Percentiles rank a stretch among this genome's conserved stretches.
Evolutionary conservation across 2,797 vertebrate species (phyloP).

Genomic region (Poeciliopsis turneri): DNA sequence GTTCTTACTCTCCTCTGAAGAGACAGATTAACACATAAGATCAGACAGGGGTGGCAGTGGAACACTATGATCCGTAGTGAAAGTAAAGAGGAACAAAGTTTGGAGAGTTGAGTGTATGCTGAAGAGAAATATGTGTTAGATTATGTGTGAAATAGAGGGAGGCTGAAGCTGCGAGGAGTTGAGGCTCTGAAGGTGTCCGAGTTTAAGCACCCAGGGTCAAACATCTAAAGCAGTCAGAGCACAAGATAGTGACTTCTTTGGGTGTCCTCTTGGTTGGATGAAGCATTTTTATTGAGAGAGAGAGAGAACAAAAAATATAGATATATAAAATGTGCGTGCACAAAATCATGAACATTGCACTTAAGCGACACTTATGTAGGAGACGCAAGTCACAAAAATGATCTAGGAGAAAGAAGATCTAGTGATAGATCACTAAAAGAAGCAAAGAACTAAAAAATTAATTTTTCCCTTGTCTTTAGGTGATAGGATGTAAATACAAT

Average conservation of each 20-base stretch:
- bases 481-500: slow-evolving; percentile 6
- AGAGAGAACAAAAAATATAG: not conserved
- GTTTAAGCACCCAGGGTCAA: not conserved
- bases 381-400: not conserved
- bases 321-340: not conserved
- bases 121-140: not conserved
- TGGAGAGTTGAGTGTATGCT: not conserved
- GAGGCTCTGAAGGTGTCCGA: not conserved
- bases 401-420: not conserved
- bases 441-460: not conserved
- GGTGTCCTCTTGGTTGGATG: not conserved
- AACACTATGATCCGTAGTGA: not conserved
- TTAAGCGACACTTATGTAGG: not conserved
- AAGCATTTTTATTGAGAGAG: not conserved
- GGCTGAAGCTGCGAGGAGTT: not conserved
- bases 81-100: not conserved
- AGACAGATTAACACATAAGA: not conserved
- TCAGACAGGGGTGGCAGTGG: not conserved
- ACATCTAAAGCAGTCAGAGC: not conserved
- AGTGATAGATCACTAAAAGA: not conserved
- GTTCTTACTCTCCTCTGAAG: not conserved
- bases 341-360: not conserved
- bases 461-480: not conserved
- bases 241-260: not conserved
- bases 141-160: not conserved